Evolutionary conservation across 2,797 vertebrate genomes (phyloP), one percentile per base, ranked within the genome.

Genomic region (Sebastes itinus): DNA sequence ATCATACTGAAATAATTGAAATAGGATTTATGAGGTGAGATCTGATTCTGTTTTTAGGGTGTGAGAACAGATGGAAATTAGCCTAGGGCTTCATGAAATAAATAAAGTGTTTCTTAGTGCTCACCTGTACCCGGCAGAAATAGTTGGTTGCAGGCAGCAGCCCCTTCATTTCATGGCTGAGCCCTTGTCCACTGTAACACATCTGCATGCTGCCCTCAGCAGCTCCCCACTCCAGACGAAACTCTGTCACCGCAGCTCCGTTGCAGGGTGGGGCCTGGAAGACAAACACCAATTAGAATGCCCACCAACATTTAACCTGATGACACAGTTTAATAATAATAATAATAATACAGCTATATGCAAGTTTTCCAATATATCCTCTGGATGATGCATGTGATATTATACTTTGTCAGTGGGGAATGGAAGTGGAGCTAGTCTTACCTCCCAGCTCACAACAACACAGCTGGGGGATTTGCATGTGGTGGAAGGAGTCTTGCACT

Each of bases 371-470:
- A 13, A 28, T 27, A 58, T 7, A 27, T 74, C 56, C n/a, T 35
- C 9, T 30, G 20, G 49, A 56, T 10, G 33, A 73, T 35, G 35
- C 30, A 56, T 5, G 8, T 25, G 0, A 13, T 33, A 54, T 63
- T 32, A 20, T 23, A 1, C 4, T 55, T 5, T 5, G 25, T 68
- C 23, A 22, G 11, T 9, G 13, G 8, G 20, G 2, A n/a, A 28
- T 18, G 11, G 14, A 58, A 27, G 18, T 33, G 8, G 32, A 42
- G 32, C 16, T 6, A 9, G 49, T 11, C 94, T 95, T 95, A 99
- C 98, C 97, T 99, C 98, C 98, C 98, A 99, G 3, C 94, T 97
- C 82, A 99, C 94, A 77, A 98, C 96, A 77, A 97, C 97, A 92
- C 97, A 99, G 1, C 97, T 97, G 70, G 98, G 96, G 71, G 98